phyloP scores from a whole-genome alignment of 2,113 vertebrate genomes.

The Seriola rivoliana region DNA sequence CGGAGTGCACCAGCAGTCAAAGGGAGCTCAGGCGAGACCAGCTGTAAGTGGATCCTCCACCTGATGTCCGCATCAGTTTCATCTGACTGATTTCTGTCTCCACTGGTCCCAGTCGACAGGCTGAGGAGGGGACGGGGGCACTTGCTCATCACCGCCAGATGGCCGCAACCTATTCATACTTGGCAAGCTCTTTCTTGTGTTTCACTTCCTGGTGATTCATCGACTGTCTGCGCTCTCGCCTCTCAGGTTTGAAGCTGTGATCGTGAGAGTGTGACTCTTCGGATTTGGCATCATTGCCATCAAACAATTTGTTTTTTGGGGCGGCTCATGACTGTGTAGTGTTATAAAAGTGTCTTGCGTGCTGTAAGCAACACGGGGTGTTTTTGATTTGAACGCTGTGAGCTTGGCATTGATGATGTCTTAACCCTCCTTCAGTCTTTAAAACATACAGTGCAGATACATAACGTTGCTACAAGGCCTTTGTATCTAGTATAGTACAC shows the following conservation, averaged over 20 bases:
- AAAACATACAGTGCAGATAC: neutral
- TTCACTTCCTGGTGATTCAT: conserved; percentile 51
- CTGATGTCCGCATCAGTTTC: conserved; percentile 85
- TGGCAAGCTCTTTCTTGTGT: conserved; percentile 27
- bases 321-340: neutral
- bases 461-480: conserved; percentile 4
- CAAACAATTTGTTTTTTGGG: neutral
- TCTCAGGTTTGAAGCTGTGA: conserved; percentile 15
- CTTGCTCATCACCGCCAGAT: conserved; percentile 64
- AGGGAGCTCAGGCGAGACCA: conserved; percentile 80
- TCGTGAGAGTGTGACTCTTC: conserved; percentile 17
- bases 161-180: conserved; percentile 45
- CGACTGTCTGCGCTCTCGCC: conserved; percentile 2
- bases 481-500: neutral
- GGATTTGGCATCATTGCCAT: neutral
- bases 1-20: conserved; percentile 79
- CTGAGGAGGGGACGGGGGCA: conserved; percentile 60
- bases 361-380: neutral
- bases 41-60: conserved; percentile 83
- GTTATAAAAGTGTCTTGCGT: neutral
- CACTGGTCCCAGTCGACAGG: conserved; percentile 69
- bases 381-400: neutral
- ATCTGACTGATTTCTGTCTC: conserved; percentile 81
- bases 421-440: conserved; percentile 1
- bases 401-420: neutral